Evolutionary conservation across 2,888 invertebrate genomes (phyloP), one percentile per base, ranked within the genome.

Genomic region (Acleris laterana): DNA sequence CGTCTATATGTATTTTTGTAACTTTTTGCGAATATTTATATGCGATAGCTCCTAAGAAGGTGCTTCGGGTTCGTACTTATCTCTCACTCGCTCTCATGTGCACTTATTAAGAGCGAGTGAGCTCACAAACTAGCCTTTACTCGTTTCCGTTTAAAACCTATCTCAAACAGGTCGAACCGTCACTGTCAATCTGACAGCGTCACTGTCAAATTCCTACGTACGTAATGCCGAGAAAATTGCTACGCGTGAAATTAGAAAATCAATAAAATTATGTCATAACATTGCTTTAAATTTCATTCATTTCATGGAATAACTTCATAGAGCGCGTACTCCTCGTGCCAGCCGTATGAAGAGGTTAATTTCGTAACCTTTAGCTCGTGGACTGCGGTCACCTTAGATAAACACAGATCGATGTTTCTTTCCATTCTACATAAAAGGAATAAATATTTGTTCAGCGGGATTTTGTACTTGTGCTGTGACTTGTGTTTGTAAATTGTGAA

Each of bases 251-350:
- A 55, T 49, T 64, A 52, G 16, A 52, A 25, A 72, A 77, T 75
- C 72, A 60, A 75, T 73, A 65, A 70, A 17, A 17, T 69, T 75
- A 63, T 64, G 49, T 62, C 68, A 58, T 38, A 64, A 49, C 38
- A 49, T 59, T 48, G 66, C 69, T 32, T 38, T 38, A 19, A 25
- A 44, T 61, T 17, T 17, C 49, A 60, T 17, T 17, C 49, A 60
- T 49, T 65, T 32, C 28, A 28, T 50, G 50, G 28, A 50, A 28
- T 60, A 55, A n/a, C 57, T 28, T 19, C 46, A n/a, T 57, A 42
- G 11, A 42, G 55, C 55, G 22, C 17, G 6, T 46, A n/a, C 46
- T 5, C 46, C 19, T n/a, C 16, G 42, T 11, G 42, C 38, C 20
- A 42, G 6, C 38, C 55, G 42, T 42, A n/a, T 32, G 42, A 32